These are phyloP conservation scores for Sinohyriopsis cumingii DNA, from an alignment of 2,888 invertebrate species.

Conservation along the genomic window DNA sequence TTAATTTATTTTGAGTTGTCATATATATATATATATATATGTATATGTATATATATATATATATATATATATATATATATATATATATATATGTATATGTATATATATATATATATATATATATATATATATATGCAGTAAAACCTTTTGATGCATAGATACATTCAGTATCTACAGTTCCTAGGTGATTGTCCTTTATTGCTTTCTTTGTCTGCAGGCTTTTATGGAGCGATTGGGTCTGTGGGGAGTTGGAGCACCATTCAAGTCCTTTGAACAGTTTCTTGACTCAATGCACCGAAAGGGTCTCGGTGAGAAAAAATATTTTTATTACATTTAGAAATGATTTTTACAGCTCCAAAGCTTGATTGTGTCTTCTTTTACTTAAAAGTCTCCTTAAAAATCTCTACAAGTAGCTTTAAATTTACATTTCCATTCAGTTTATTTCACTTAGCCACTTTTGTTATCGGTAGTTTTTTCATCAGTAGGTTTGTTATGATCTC, in stretches of 20 bases:
- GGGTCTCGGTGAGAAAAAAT: constrained; percentile 61
- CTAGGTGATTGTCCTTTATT: neutral
- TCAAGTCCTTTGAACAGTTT: constrained; percentile 66
- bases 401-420: neutral
- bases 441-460: neutral
- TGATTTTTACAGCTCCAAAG: too few species aligned
- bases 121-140: too few species aligned
- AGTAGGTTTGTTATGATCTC: too few species aligned
- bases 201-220: constrained; percentile 46
- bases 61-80: too few species aligned
- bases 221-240: constrained; percentile 70
- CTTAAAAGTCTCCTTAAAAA: neutral
- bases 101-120: too few species aligned
- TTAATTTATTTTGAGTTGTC: too few species aligned
- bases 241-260: constrained; percentile 69
- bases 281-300: constrained; percentile 66
- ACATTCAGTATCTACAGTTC: too few species aligned
- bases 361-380: neutral
- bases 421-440: neutral
- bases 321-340: neutral
- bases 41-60: too few species aligned
- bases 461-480: too few species aligned
- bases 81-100: too few species aligned
- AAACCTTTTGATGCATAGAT: neutral
- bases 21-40: too few species aligned